Evolutionary conservation across 2,888 invertebrate species (phyloP).

Genomic region (Dicranocentrus wangi): DNA sequence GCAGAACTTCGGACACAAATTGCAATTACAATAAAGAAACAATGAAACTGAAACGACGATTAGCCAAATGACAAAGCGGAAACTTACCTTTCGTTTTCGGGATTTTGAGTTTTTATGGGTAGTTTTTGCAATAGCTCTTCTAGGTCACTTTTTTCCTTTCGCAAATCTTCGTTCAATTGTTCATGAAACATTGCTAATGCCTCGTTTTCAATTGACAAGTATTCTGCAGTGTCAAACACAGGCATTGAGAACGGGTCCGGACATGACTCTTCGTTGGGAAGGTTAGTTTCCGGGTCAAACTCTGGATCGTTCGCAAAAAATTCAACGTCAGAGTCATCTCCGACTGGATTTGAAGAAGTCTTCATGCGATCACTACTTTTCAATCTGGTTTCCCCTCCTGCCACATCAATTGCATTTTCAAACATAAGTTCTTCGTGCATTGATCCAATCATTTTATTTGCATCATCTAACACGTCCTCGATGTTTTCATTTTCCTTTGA

Average conservation of each 20-base stretch:
- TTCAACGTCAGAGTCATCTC: slow-evolving; percentile 57
- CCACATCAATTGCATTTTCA: slow-evolving; percentile 34
- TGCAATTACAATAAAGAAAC: too few species aligned
- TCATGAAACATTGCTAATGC: slow-evolving; percentile 69
- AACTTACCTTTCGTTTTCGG: slow-evolving; percentile 63
- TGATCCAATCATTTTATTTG: slow-evolving; percentile 69
- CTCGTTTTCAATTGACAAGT: slow-evolving; percentile 70
- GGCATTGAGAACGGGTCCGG: slow-evolving; percentile 69
- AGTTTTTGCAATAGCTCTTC: slow-evolving; percentile 61
- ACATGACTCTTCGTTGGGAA: slow-evolving; percentile 61
- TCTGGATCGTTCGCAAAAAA: slow-evolving; percentile 61
- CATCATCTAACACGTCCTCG: slow-evolving; percentile 62
- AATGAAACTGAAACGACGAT: too few species aligned
- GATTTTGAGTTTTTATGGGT: slow-evolving; percentile 37
- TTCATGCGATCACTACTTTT: slow-evolving; percentile 12
- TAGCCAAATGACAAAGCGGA: too few species aligned
- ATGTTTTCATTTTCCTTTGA: slow-evolving; percentile 61
- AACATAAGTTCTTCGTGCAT: slow-evolving; percentile 69
- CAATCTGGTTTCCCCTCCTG: slow-evolving; percentile 3
- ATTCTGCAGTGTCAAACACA: slow-evolving; percentile 70
- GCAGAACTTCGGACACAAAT: slow-evolving; percentile 5
- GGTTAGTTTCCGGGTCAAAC: slow-evolving; percentile 47
- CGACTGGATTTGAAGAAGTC: slow-evolving; percentile 5
- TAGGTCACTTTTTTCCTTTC: slow-evolving; percentile 68
- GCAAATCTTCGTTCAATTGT: slow-evolving; percentile 67